Base-by-base conservation (phyloP, 2,888 invertebrate genomes). In the Teleogryllus oceanicus region DNA sequence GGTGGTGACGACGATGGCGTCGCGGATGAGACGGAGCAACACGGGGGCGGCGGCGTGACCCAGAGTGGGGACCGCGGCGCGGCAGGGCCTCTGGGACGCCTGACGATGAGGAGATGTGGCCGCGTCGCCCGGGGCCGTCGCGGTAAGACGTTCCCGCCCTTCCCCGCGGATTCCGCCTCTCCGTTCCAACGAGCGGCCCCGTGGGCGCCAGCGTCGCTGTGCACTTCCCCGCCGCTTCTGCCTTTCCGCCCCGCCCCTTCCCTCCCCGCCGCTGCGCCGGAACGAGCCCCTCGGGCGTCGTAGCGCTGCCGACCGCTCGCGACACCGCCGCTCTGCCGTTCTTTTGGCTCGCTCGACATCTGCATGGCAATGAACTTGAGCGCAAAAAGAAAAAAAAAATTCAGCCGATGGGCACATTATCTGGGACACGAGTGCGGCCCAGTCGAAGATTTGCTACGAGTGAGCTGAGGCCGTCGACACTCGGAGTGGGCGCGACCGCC, bases 291-390 rank as follows among this genome's bases (percentile, higher is more conserved):
- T n/a, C 16, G 62, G 62, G 62, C 62, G 62, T n/a, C 62, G 62
- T 62, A 62, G 16, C 4, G 62, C 62, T 62, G 13, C 62, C 62
- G 62, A 18, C n/a, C n/a, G 62, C 62, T 62, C 13, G 62, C 13
- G 62, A 13, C n/a, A 12, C 62, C 62, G n/a, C n/a, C 62, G n/a
- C 16, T n/a, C 62, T 62, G 16, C 62, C n/a, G n/a, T n/a, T 62
- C 62, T 62, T n/a, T 62, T 62, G 13, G 62, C 62, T n/a, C 62
- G 62, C 62, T 62, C 62, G 62, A 62, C 62, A 62, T 62, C 62
- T 62, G 62, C 62, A 62, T 62, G 62, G 62, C 62, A 62, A 62
- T 62, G 62, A 62, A 62, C 62, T 62, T 62, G 62, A 62, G 62
- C 62, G n/a, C 13, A 62, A 62, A 62, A n/a, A 62, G n/a, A 62